Conservation (phyloP, 2,888 invertebrate genomes). For the Stenodema calcarata region DNA sequence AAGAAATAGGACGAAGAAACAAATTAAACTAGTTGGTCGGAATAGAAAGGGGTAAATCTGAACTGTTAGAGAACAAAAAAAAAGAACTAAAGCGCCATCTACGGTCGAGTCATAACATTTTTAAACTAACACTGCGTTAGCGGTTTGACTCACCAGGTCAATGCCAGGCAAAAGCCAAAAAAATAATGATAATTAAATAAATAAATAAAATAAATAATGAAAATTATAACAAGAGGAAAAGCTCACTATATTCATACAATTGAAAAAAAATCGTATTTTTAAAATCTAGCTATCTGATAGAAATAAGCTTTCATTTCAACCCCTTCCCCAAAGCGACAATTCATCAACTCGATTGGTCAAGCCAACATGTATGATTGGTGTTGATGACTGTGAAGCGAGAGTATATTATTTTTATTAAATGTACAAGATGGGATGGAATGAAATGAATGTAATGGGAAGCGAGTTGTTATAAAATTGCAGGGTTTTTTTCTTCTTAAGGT, state of each 20-base stretch:
- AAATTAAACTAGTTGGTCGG: background rate
- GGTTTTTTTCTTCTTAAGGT: background rate
- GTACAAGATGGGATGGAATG: background rate
- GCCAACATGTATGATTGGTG: constrained; percentile 21
- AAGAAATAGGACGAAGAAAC: background rate
- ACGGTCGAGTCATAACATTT: constrained; percentile 11
- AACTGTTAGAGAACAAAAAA: background rate
- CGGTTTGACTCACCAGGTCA: constrained; percentile 18
- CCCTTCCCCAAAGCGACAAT: constrained; percentile 8
- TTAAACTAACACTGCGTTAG: constrained; percentile 27
- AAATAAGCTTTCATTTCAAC: constrained; percentile 19
- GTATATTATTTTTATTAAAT: background rate
- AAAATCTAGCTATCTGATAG: background rate
- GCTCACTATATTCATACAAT: constrained; percentile 28
- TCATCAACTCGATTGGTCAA: constrained; percentile 5
- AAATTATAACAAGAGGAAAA: constrained; percentile 19
- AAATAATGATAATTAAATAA: too few species aligned
- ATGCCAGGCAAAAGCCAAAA: constrained; percentile 30
- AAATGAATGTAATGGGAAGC: background rate
- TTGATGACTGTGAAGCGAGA: constrained; percentile 14
- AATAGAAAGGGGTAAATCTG: background rate
- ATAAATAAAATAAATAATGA: too few species aligned
- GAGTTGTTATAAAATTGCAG: background rate
- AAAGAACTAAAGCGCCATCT: constrained; percentile 9
- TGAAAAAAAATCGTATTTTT: background rate